Conservation (phyloP, 2,888 invertebrate genomes). For the Drosophila tripunctata region DNA sequence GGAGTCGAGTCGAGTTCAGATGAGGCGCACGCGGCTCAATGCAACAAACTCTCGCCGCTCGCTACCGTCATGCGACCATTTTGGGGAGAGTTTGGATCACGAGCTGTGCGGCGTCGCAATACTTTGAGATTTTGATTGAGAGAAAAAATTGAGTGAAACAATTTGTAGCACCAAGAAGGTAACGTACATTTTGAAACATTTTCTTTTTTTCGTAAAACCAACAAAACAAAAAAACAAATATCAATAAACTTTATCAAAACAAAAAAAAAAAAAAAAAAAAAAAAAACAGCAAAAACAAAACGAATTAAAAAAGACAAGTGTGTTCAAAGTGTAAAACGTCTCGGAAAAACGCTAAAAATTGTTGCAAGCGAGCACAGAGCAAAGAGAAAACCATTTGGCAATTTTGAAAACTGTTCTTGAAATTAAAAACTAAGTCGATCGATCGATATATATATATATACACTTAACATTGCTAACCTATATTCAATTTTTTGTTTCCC, state of each 20-base stretch:
- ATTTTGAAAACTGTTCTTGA: slow-evolving; percentile 62
- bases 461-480: slow-evolving; percentile 20
- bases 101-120: slow-evolving; percentile 72
- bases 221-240: slow-evolving; percentile 25
- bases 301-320: slow-evolving; percentile 73
- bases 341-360: slow-evolving; percentile 78
- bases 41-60: slow-evolving; percentile 76
- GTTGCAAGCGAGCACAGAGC: slow-evolving; percentile 65
- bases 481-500: slow-evolving; percentile 23
- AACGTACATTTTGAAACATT: slow-evolving; percentile 79
- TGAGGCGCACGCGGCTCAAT: slow-evolving; percentile 75
- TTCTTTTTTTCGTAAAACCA: slow-evolving; percentile 74
- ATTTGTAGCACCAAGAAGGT: slow-evolving; percentile 79
- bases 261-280: not conserved
- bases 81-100: slow-evolving; percentile 75
- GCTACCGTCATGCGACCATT: slow-evolving; percentile 69
- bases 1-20: slow-evolving; percentile 53
- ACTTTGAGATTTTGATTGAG: slow-evolving; percentile 80
- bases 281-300: slow-evolving; percentile 2
- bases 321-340: slow-evolving; percentile 77
- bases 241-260: slow-evolving; percentile 34
- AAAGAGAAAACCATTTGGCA: slow-evolving; percentile 68
- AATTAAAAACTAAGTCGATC: slow-evolving; percentile 8
- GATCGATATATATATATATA: too few relatives aligned
- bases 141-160: slow-evolving; percentile 77